Percentiles rank a stretch among this genome's conserved stretches.
Evolutionary conservation across 2,797 vertebrate genomes (phyloP).

Genomic region (Choloepus didactylus): DNA sequence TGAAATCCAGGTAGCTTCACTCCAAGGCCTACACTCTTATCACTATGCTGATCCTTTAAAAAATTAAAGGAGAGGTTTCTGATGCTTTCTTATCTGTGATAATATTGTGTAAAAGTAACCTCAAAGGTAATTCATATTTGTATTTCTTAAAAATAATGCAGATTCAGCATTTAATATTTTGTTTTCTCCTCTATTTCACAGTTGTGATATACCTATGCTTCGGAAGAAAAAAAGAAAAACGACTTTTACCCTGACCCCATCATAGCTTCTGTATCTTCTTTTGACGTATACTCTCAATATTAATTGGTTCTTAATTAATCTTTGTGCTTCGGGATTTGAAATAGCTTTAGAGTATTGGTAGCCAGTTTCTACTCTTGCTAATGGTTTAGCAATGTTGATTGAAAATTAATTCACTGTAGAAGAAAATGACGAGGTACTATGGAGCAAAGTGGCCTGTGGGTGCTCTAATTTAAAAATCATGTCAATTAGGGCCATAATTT

Average conservation of each 20-base stretch:
- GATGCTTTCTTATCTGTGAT: neutral
- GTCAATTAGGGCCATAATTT: slow-evolving; percentile 87
- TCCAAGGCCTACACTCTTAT: neutral
- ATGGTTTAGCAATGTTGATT: slow-evolving; percentile 83
- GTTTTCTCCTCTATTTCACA: slow-evolving; percentile 24
- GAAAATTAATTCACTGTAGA: slow-evolving; percentile 85
- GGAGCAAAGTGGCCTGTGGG: slow-evolving; percentile 84
- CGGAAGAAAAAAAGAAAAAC: slow-evolving; percentile 22
- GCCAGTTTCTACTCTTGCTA: slow-evolving; percentile 74
- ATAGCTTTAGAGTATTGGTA: slow-evolving; percentile 83
- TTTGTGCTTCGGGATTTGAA: slow-evolving; percentile 85
- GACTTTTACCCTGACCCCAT: slow-evolving; percentile 83
- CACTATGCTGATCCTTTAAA: neutral
- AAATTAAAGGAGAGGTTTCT: neutral
- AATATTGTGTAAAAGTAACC: neutral
- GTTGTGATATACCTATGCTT: slow-evolving; percentile 10
- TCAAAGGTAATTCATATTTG: neutral
- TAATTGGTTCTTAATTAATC: slow-evolving; percentile 87
- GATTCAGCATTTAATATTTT: neutral
- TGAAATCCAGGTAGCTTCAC: neutral
- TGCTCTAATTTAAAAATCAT: slow-evolving; percentile 87
- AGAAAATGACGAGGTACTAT: slow-evolving; percentile 83
- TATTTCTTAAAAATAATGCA: slow-evolving; percentile 31
- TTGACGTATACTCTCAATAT: slow-evolving; percentile 73
- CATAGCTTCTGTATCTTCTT: slow-evolving; percentile 69